Evolutionary conservation across 2,113 vertebrate genomes (phyloP), one percentile per base, ranked within the genome.

Genomic region (Solea solea): DNA sequence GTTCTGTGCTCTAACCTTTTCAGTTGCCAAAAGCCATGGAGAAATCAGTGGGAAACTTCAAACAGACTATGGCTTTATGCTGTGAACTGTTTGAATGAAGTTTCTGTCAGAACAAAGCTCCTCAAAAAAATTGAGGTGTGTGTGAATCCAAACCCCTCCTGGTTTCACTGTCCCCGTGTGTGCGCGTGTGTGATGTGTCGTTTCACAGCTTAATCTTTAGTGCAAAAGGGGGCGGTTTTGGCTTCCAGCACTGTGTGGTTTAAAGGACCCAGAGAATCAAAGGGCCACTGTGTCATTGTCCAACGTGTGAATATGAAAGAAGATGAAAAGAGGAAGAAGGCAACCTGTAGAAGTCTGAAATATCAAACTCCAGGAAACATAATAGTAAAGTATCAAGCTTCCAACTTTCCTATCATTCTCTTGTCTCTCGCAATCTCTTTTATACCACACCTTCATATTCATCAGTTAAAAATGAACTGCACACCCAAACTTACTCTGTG

Each of bases 181-280:
- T 21, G 9, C 25, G 51, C 50, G 14, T 63, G 27, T 69, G 27
- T 45, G 21, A 73, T 71, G 67, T 50, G 75, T 77, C 85, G 86
- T 86, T 86, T 84, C 82, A 61, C 62, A 76, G 72, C 78, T 82
- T 83, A 87, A 87, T 75, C 80, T 78, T 73, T 64, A 14, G 16
- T 72, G 63, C 55, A 69, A 63, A 76, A 87, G 40, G 28, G 50
- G 34, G 34, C 68, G 16, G 56, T 54, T 80, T 80, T 66, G 51
- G 56, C 57, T 80, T 76, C 73, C 66, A 48, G 25, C 51, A 52
- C 48, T 69, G 50, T 11, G 34, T 46, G 28, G 62, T 67, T 53
- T 51, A 55, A 64, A 58, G 40, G 42, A 60, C 64, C 63, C 54
- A 60, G 62, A 68, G 72, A 73, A 52, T 40, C 48, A 50, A 40